Evolutionary conservation across 2,113 vertebrate genomes (phyloP).

Genomic region (Haemorhous mexicanus): DNA sequence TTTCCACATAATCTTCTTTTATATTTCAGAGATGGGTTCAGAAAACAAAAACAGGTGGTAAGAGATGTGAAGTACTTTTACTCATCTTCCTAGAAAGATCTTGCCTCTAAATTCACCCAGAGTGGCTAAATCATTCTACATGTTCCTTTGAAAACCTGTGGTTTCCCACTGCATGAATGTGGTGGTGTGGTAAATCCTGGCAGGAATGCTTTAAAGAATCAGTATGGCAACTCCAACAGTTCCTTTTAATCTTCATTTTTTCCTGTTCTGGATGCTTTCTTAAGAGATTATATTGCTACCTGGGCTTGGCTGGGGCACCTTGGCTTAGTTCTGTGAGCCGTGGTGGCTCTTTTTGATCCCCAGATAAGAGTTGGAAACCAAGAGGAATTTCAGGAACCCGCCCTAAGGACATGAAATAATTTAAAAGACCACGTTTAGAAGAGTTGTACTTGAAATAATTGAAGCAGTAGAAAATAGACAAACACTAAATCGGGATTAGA

Average conservation of each 20-base stretch:
- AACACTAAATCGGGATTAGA: not conserved
- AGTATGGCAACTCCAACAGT: fast-evolving
- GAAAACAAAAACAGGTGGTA: not conserved
- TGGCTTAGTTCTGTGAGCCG: not conserved
- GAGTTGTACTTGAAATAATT: not conserved
- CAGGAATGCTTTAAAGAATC: not conserved
- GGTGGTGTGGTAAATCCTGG: not conserved
- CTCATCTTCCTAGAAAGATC: not conserved
- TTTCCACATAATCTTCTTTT: not conserved
- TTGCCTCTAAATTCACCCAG: not conserved
- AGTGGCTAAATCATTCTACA: not conserved
- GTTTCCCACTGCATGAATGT: not conserved
- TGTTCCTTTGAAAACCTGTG: not conserved
- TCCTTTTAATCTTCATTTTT: not conserved
- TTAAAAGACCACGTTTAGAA: not conserved
- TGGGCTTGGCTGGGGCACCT: not conserved
- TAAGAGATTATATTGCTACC: not conserved
- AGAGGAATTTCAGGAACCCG: not conserved
- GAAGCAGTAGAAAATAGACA: not conserved
- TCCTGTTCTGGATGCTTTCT: not conserved
- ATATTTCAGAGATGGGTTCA: not conserved
- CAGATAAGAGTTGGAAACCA: not conserved
- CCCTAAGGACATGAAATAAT: not conserved
- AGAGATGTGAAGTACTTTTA: not conserved
- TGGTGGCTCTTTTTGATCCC: not conserved